Evolutionary conservation across 1,140 invertebrate species (phyloP), one percentile per base, ranked within the genome.

Genomic region (Aphelenchoides fujianensis): DNA sequence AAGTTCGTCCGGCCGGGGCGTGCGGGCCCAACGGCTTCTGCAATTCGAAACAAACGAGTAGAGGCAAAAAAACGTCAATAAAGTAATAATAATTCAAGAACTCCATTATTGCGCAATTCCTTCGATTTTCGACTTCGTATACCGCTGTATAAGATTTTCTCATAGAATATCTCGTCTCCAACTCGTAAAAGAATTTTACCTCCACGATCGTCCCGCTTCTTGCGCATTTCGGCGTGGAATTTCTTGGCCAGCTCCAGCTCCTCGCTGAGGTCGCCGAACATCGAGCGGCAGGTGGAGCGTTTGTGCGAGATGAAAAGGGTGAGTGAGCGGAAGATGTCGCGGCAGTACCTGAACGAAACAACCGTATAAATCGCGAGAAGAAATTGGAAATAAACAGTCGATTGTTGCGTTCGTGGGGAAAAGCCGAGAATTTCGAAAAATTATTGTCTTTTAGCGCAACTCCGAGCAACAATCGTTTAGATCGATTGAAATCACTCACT

Each of bases 281-380:
- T 12, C 19, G 67, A 57, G 23, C 36, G 53, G 28, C 69, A 70
- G 5, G 23, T 28, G 7, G 23, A 31, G 31, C 69, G 62, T 28
- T 70, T 70, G 64, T 70, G 69, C 9, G 69, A 70, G 27, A 70
- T 2, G 35, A 70, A 67, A 28, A 41, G 48, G 7, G 37, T 7
- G 16, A 70, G 37, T 12, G 63, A 61, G 5, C 69, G 69, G 36
- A 69, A 70, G 1, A 70, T 16, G n/a, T 70, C 52, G 30, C 35
- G 54, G 41, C 72, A 71, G 34, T 23, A 64, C 59, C 72, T 73
- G 23, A 74, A 74, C 48, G 41, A 66, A 12, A 61, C 12, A 48
- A 48, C 41, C 12, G 12, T 48, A 48, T 12, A 48, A 48, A 48
- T 23, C 12, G n/a, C n/a, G n/a, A n/a, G 41, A 48, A 12, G 12